These are phyloP conservation scores for Tetheella fluctuosa DNA, from an alignment of 2,888 invertebrate species.

Conservation along the genomic window DNA sequence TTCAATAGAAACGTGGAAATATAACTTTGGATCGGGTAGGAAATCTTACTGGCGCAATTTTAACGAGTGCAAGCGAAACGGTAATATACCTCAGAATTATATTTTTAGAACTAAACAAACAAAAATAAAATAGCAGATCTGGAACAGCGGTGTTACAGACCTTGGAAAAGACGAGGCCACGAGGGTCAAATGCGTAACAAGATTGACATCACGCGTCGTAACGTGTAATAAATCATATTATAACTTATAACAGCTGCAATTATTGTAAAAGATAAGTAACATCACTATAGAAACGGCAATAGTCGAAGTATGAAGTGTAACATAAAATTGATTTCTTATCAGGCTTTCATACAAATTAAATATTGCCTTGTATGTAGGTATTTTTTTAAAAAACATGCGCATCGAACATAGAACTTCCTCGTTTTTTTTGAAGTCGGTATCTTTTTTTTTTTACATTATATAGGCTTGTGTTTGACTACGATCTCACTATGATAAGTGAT, in stretches of 20 bases:
- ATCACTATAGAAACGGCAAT: not conserved
- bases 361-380: too few species aligned
- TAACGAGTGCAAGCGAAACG: not conserved
- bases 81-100: not conserved
- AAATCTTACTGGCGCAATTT: not conserved
- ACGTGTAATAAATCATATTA: not conserved
- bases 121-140: not conserved
- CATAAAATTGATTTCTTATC: too few species aligned
- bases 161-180: not conserved
- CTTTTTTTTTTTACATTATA: too few species aligned
- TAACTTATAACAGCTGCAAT: not conserved
- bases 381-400: too few species aligned
- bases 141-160: not conserved
- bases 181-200: constrained; percentile 10
- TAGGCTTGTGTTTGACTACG: too few species aligned
- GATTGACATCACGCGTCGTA: not conserved
- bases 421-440: too few species aligned
- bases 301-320: too few species aligned
- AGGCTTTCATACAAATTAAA: too few species aligned
- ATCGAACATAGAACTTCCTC: too few species aligned
- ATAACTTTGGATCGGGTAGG: not conserved
- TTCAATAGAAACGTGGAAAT: not conserved
- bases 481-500: too few species aligned
- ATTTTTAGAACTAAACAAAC: constrained; percentile 3
- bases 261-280: not conserved